Percentiles rank a stretch among this genome's conserved stretches.
phyloP scores from a whole-genome alignment of 2,888 invertebrate species.

The Apamea anceps region DNA sequence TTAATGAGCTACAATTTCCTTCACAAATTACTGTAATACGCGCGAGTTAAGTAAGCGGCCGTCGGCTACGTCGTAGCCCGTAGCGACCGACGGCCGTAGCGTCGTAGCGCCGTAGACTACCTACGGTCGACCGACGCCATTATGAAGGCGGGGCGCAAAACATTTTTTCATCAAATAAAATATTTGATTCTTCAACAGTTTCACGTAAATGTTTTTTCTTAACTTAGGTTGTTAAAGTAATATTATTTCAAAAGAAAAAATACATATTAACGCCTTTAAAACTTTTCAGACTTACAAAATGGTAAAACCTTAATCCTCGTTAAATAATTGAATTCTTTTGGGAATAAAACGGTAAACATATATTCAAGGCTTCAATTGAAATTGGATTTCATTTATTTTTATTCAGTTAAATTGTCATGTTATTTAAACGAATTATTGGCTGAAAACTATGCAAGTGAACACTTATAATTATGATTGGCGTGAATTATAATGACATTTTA shows the following conservation, averaged over 20 bases:
- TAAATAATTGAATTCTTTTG: conserved; percentile 25
- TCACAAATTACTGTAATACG: conserved; percentile 43
- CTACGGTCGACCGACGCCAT: conserved; percentile 23
- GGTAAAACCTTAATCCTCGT: conserved; percentile 4
- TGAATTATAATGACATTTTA: conserved; percentile 52
- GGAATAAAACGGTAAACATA: background rate
- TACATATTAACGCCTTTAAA: background rate
- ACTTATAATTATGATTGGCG: conserved; percentile 47
- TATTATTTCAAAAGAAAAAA: background rate
- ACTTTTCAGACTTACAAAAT: conserved; percentile 9
- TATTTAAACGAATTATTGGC: conserved; percentile 29
- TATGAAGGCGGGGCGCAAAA: conserved; percentile 36
- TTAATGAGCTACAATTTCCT: conserved; percentile 31
- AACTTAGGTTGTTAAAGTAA: background rate
- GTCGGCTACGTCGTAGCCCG: conserved; percentile 64
- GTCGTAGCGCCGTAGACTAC: conserved; percentile 34
- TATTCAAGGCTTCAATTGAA: background rate
- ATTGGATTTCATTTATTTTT: background rate
- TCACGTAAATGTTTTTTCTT: background rate
- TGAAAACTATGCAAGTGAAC: conserved; percentile 58
- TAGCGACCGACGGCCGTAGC: conserved; percentile 57
- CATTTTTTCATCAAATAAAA: conserved; percentile 13
- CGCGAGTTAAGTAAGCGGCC: conserved; percentile 37
- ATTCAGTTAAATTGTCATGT: conserved; percentile 37
- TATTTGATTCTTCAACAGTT: background rate